These are phyloP conservation scores for Alethe diademata DNA, from an alignment of 2,113 vertebrate genomes.

Conservation along the genomic window DNA sequence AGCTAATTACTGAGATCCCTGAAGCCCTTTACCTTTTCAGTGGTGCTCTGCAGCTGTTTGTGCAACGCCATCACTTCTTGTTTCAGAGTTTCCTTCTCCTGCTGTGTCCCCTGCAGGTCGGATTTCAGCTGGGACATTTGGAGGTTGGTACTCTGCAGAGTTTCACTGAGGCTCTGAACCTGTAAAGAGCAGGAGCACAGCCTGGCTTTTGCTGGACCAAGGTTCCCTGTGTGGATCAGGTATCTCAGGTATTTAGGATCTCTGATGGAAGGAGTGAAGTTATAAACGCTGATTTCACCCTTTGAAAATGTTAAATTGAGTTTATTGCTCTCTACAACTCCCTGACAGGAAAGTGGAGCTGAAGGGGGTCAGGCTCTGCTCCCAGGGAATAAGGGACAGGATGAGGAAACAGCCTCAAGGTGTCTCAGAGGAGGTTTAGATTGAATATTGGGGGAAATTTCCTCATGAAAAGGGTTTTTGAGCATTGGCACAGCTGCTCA, in stretches of 20 bases:
- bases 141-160: conserved; percentile 76
- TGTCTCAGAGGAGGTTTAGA: not conserved
- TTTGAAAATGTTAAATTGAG: not conserved
- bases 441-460: not conserved
- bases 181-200: not conserved
- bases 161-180: conserved; percentile 81
- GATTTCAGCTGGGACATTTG: conserved; percentile 80
- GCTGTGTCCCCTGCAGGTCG: conserved; percentile 75
- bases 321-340: not conserved
- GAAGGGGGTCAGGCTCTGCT: not conserved
- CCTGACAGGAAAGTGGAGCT: not conserved
- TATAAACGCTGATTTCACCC: accelerated
- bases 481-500: not conserved
- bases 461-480: not conserved
- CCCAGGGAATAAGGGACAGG: not conserved
- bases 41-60: conserved; percentile 80
- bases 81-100: conserved; percentile 86
- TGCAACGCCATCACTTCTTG: conserved; percentile 82
- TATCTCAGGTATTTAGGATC: accelerated
- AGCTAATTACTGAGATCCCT: not conserved
- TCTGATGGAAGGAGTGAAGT: not conserved
- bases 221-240: not conserved
- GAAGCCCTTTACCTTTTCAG: conserved; percentile 77
- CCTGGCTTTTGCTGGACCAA: not conserved
- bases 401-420: not conserved